Percentiles rank a stretch among this genome's conserved stretches.
Evolutionary conservation across 2,888 invertebrate species (phyloP).

Genomic region (Mesorhabditis spiculigera): DNA sequence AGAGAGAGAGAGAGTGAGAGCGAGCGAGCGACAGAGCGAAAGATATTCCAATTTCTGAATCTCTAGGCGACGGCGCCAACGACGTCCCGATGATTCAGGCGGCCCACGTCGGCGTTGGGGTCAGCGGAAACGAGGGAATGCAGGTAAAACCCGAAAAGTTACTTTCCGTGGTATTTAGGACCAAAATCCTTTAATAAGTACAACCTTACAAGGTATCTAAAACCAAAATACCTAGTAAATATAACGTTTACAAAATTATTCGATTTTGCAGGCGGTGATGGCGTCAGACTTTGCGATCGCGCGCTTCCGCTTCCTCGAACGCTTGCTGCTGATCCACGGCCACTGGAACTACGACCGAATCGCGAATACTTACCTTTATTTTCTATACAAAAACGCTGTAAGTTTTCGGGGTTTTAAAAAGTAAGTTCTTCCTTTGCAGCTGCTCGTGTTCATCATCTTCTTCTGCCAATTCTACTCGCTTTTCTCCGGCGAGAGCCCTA

Average conservation of each 20-base stretch:
- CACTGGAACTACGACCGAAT: conserved; percentile 88
- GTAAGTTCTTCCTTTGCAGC: background rate
- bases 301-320: conserved; percentile 75
- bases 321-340: conserved; percentile 85
- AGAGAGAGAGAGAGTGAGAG: conserved; percentile 4
- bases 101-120: conserved; percentile 91
- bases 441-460: conserved; percentile 8
- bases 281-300: conserved; percentile 94
- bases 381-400: conserved; percentile 95
- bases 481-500: conserved; percentile 29
- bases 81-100: conserved; percentile 67
- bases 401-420: conserved; percentile 61
- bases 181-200: no score
- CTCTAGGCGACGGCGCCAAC: conserved; percentile 54
- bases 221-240: no score
- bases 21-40: background rate
- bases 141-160: conserved; percentile 77
- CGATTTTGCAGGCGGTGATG: conserved; percentile 91
- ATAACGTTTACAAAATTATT: no score
- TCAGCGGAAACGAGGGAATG: conserved; percentile 92
- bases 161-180: no score
- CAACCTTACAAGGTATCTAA: no score
- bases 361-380: conserved; percentile 88
- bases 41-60: conserved; percentile 1
- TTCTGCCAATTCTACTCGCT: conserved; percentile 62